Conservation (phyloP, 2,113 vertebrate species). For the Mustela lutreola region DNA sequence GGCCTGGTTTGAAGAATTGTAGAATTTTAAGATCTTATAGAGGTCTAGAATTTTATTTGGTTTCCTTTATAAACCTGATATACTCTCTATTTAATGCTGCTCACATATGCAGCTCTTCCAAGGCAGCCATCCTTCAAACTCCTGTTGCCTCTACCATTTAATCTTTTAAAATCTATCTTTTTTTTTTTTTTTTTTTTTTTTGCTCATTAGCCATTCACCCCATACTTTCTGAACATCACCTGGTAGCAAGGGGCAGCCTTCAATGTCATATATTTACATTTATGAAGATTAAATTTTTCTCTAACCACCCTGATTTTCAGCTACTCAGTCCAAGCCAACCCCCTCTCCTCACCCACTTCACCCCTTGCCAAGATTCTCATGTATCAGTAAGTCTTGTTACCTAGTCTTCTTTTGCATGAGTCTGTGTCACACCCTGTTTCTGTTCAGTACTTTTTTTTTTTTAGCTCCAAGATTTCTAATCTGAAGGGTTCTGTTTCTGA, state of each 20-base stretch:
- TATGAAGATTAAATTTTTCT: not conserved
- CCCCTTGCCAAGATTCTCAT: not conserved
- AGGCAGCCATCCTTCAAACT: not conserved
- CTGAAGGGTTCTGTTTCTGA: constrained; percentile 69
- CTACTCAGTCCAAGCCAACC: not conserved
- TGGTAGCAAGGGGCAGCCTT: not conserved
- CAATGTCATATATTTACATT: not conserved
- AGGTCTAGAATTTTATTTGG: not conserved
- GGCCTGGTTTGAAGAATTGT: not conserved
- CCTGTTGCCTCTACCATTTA: not conserved
- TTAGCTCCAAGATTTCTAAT: constrained; percentile 64
- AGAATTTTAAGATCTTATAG: not conserved
- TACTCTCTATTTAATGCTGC: not conserved
- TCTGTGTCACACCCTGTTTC: constrained; percentile 47
- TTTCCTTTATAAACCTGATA: not conserved
- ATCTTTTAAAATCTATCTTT: constrained; percentile 6
- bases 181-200: not conserved
- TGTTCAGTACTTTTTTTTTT: not conserved
- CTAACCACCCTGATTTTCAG: constrained; percentile 8
- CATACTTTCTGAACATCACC: not conserved
- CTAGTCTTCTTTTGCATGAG: constrained; percentile 24
- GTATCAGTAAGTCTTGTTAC: not conserved
- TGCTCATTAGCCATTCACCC: not conserved
- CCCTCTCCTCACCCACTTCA: not conserved
- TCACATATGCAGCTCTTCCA: not conserved